A percentile compares a stretch with the other conserved stretches of the same genome.
phyloP scores from a whole-genome alignment of 2,888 invertebrate species.

The Gortyna flavago region DNA sequence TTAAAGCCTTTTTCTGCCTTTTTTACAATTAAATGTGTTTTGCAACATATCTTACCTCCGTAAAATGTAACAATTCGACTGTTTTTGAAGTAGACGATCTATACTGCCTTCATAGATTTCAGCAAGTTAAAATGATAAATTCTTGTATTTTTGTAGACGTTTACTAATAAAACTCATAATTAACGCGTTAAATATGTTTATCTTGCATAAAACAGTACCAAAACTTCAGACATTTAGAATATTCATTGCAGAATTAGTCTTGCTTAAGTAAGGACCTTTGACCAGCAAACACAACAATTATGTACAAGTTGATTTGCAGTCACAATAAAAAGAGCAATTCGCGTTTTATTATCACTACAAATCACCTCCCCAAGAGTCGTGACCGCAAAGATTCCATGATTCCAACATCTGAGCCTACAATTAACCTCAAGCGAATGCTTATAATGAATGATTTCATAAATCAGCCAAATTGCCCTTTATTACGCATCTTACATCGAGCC shows the following conservation, averaged over 20 bases:
- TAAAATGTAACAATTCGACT: background rate
- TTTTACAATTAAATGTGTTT: background rate
- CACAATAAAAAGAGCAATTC: conserved; percentile 53
- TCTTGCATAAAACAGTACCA: background rate
- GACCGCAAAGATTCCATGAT: conserved; percentile 66
- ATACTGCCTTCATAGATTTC: background rate
- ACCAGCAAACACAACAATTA: conserved; percentile 22
- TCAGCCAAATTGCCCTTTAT: conserved; percentile 86
- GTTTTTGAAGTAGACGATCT: background rate
- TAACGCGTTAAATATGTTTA: background rate
- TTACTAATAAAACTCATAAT: background rate
- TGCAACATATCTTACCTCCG: background rate
- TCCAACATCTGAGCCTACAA: conserved; percentile 80
- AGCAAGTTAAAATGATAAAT: background rate
- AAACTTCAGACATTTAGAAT: background rate
- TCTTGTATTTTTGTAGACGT: background rate
- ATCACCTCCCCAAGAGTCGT: conserved; percentile 51
- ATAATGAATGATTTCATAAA: conserved; percentile 87
- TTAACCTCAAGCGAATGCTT: conserved; percentile 78
- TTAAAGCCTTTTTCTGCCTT: background rate
- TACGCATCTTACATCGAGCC: conserved; percentile 86
- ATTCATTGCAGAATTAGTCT: conserved; percentile 11
- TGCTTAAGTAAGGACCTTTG: background rate
- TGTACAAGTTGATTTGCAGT: conserved; percentile 49
- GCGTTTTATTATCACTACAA: conserved; percentile 56